These are phyloP conservation scores for Lucilia sericata DNA, from an alignment of 1,140 invertebrate species.

Conservation along the genomic window DNA sequence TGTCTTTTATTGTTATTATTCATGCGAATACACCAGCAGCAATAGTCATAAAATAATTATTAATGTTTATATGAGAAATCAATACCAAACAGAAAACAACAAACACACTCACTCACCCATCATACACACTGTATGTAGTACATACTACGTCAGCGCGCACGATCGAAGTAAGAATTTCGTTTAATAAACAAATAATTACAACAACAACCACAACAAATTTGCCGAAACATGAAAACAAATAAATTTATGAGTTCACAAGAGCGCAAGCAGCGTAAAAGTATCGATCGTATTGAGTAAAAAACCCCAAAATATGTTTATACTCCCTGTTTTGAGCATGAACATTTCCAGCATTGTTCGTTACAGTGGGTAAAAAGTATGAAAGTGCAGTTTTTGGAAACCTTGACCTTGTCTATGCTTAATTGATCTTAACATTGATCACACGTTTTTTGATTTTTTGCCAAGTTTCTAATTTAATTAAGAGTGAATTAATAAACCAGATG, in stretches of 20 bases:
- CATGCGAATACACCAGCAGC: neutral
- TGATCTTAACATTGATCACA: neutral
- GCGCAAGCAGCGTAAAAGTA: no score
- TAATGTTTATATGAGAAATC: neutral
- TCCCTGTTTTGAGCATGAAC: neutral
- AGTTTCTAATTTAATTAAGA: neutral
- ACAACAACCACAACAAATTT: neutral
- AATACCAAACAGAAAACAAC: neutral
- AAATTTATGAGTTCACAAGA: neutral
- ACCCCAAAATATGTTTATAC: neutral
- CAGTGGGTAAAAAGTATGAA: neutral
- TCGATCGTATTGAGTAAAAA: neutral
- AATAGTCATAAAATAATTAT: constrained; percentile 1
- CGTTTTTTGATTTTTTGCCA: neutral
- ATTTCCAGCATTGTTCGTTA: neutral
- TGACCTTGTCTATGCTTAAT: neutral
- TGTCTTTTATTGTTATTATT: neutral
- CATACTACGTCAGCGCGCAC: neutral
- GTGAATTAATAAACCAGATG: neutral
- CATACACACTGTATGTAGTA: no score
- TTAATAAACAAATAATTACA: neutral
- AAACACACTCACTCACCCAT: no score
- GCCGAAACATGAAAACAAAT: neutral
- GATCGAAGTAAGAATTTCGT: neutral
- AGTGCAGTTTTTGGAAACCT: neutral